These are phyloP conservation scores for Dinoponera quadriceps DNA, from an alignment of 1,140 invertebrate genomes.

Conservation along the genomic window DNA sequence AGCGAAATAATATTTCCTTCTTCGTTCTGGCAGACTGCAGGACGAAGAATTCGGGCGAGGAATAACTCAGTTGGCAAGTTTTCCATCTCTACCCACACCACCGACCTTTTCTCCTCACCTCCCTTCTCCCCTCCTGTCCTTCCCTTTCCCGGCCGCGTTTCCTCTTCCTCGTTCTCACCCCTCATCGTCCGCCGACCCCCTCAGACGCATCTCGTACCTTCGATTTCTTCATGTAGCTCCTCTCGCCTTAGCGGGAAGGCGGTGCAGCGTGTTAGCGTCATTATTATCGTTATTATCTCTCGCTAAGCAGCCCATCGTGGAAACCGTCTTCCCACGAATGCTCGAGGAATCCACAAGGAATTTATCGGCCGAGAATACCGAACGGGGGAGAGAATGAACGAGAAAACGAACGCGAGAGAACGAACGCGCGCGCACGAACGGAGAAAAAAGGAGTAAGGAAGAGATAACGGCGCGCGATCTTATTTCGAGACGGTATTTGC, in stretches of 20 bases:
- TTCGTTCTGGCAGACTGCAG: conserved; percentile 39
- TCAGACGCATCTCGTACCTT: conserved; percentile 21
- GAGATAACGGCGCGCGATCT: conserved; percentile 70
- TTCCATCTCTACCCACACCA: conserved; percentile 24
- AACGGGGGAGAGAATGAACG: conserved; percentile 48
- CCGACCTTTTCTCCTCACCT: not conserved
- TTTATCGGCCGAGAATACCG: conserved; percentile 69
- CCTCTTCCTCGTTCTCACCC: not conserved
- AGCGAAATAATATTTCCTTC: conserved; percentile 71
- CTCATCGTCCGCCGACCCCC: not conserved
- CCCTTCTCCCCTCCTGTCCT: not conserved
- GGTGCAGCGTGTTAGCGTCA: conserved; percentile 64
- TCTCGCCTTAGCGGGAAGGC: not conserved
- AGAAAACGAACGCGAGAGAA: conserved; percentile 31
- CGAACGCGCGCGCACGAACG: conserved; percentile 2
- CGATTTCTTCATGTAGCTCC: conserved; percentile 27
- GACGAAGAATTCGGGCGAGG: conserved; percentile 65
- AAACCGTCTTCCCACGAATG: conserved; percentile 27
- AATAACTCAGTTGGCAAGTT: conserved; percentile 66
- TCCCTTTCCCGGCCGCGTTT: not conserved
- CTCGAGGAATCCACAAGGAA: conserved; percentile 63
- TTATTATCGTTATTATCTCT: conserved; percentile 73
- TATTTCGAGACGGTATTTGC: conserved; percentile 72
- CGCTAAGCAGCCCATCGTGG: conserved; percentile 61
- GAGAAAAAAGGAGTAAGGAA: conserved; percentile 54